Base-by-base conservation (phyloP, 2,888 invertebrate species). In the Xylophagus ater region DNA sequence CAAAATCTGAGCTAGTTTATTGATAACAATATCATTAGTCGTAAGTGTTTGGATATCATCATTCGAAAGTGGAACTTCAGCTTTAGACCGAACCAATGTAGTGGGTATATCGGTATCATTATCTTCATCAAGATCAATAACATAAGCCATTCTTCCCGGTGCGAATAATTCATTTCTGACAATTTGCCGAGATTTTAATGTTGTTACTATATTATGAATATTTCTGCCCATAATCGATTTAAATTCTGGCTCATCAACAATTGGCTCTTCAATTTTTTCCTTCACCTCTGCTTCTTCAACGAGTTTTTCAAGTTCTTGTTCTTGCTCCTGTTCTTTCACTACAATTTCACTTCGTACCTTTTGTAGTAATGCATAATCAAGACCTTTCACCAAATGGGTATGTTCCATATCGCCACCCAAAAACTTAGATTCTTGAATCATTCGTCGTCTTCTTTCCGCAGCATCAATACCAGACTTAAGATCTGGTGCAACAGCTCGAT, bases 351-450 rank as follows among this genome's bases (percentile, higher is more conserved):
- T 92, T 32, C 94, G 77, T 0, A 89, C 90, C 72, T 97, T 88
- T 55, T 92, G 90, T 41, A 93, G 63, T 35, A 93, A 66, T 0
- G 92, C 90, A 62, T 88, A 93, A 72, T 93, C 93, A 33, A 87
- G 66, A 52, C 92, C 98, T 69, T 98, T 99, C 52, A 99, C 98
- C 73, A 99, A 92, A 69, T 99, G 98, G 59, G 98, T 99, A 55
- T 99, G 98, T 57, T 98, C 96, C 88, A 98, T 96, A 65, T 98
- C 98, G 74, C 98, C 98, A 60, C 98, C 98, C 70, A 99, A 88
- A 68, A 93, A 99, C 68, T 99, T 99, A 0, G 98, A 98, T 67
- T 98, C 97, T 70, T 85, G 84, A 58, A 98, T 98, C 71, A 94
- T 81, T 57, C 96, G 90, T 35, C 93, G 76, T 36, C 97, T 72